phyloP scores from a whole-genome alignment of 2,113 vertebrate genomes.

The Hemiscyllium ocellatum region DNA sequence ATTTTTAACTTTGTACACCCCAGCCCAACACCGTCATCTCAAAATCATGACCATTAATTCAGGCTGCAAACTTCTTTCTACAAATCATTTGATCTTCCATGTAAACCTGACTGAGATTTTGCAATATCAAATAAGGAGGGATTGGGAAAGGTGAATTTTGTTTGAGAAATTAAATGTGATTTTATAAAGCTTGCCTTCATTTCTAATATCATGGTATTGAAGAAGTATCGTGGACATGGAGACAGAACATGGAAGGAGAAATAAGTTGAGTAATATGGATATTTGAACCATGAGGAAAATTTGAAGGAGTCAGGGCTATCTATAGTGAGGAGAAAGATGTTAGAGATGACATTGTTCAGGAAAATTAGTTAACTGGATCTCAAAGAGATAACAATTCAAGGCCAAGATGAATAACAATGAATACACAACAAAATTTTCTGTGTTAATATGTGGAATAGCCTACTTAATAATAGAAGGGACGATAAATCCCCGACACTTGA shows the following conservation, averaged over 20 bases:
- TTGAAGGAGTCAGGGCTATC: neutral
- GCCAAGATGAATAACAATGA: neutral
- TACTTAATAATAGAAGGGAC: neutral
- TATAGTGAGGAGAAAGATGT: neutral
- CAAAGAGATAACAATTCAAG: neutral
- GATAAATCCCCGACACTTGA: no score
- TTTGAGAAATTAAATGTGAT: neutral
- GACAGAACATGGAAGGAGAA: neutral
- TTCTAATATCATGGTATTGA: neutral
- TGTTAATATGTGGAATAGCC: neutral
- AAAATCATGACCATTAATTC: neutral
- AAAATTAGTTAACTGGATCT: neutral
- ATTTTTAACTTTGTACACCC: no score
- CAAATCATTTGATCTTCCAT: neutral
- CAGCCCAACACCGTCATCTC: no score
- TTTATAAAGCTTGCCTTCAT: neutral
- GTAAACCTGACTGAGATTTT: neutral
- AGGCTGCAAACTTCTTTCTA: neutral
- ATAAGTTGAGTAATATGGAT: neutral
- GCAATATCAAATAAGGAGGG: neutral
- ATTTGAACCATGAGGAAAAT: neutral
- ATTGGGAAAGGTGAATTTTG: neutral
- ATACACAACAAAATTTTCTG: neutral
- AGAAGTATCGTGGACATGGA: neutral
- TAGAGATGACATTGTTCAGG: neutral